These are phyloP conservation scores for Callipepla squamata DNA, from an alignment of 2,113 vertebrate species.

Conservation along the genomic window DNA sequence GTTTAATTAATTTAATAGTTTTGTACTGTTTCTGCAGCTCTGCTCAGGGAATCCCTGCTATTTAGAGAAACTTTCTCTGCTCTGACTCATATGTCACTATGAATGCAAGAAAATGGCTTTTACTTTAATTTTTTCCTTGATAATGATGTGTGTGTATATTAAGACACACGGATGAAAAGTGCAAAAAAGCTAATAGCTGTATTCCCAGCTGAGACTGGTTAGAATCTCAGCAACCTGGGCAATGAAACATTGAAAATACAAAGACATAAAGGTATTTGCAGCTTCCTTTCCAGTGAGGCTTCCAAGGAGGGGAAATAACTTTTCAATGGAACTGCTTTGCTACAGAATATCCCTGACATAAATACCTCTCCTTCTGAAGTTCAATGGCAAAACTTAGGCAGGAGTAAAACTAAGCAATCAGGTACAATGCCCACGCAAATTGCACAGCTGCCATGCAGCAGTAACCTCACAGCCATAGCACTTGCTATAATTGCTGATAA, in stretches of 20 bases:
- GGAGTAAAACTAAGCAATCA: background rate
- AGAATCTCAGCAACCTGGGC: background rate
- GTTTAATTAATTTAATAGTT: background rate
- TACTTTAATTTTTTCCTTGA: rapidly evolving
- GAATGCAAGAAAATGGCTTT: background rate
- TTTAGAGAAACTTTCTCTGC: background rate
- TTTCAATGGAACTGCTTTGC: background rate
- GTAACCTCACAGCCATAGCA: background rate
- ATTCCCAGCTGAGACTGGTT: background rate
- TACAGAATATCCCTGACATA: background rate
- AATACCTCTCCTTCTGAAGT: background rate
- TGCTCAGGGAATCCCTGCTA: background rate
- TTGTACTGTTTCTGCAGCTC: background rate
- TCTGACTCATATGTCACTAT: background rate
- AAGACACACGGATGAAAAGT: background rate
- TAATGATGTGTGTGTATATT: background rate
- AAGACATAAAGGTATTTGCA: background rate
- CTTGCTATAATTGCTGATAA: background rate
- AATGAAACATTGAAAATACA: background rate
- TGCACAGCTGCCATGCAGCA: background rate
- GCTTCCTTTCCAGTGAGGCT: background rate
- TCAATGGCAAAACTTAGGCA: background rate
- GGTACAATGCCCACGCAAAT: background rate
- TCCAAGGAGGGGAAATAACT: background rate
- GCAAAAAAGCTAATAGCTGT: background rate